Conservation (phyloP, 2,113 vertebrate genomes). For the Psettodes erumei region DNA sequence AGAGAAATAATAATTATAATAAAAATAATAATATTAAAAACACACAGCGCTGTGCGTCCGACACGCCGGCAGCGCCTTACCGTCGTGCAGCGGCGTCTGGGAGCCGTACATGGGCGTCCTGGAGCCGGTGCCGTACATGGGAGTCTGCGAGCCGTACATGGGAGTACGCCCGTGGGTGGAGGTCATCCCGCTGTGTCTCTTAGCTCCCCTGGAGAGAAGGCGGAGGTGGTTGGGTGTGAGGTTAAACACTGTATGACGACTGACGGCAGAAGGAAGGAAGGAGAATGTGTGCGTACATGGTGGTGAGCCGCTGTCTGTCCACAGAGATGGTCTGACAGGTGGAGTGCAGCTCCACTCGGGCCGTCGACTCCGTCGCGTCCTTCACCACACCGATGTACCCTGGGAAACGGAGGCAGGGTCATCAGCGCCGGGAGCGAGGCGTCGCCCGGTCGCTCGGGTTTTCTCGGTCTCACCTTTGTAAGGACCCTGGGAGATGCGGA, state of each 20-base stretch:
- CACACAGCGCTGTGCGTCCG: neutral
- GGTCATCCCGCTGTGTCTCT: conserved; percentile 85
- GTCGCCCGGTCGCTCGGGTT: no score
- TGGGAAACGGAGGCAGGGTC: conserved; percentile 53
- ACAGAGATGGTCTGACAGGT: conserved; percentile 98
- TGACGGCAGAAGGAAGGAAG: no score
- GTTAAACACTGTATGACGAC: no score
- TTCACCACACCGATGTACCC: conserved; percentile 96
- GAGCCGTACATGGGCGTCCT: conserved; percentile 95
- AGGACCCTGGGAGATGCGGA: conserved; percentile 94
- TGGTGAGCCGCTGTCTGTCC: conserved; percentile 91
- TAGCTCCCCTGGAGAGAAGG: conserved; percentile 82
- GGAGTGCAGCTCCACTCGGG: conserved; percentile 92
- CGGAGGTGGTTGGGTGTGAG: no score
- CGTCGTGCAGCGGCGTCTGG: conserved; percentile 93
- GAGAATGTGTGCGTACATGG: conserved; percentile 84
- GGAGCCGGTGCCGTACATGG: conserved; percentile 93
- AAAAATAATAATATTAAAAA: neutral
- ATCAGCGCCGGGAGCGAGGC: no score
- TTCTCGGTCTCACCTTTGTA: conserved; percentile 88
- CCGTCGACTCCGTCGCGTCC: conserved; percentile 94
- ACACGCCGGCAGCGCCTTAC: conserved; percentile 73
- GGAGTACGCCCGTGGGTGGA: conserved; percentile 90
- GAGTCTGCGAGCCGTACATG: conserved; percentile 94
- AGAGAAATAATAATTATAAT: no score